phyloP scores from a whole-genome alignment of 2,888 invertebrate genomes.

The Phoenoteleia sp. region DNA sequence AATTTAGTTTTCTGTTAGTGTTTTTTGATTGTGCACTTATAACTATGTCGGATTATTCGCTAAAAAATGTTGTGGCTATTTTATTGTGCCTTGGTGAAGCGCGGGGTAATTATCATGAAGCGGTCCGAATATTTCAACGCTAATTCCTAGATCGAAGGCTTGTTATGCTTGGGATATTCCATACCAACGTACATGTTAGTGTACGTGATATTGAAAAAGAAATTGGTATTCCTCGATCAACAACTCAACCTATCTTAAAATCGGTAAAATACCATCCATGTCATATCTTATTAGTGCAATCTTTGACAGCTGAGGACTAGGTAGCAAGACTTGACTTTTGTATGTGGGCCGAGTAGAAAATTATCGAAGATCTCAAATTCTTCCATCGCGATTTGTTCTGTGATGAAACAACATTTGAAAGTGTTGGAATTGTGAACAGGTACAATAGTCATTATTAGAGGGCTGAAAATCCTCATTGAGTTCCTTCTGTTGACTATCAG shows the following conservation, averaged over 20 bases:
- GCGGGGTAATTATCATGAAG: no score
- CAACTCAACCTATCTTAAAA: conserved; percentile 17
- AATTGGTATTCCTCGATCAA: conserved; percentile 39
- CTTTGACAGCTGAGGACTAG: conserved; percentile 18
- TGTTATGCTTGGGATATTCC: no score
- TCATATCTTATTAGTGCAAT: conserved; percentile 39
- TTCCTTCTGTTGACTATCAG: no score
- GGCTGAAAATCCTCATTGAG: no score
- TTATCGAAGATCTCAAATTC: conserved; percentile 52
- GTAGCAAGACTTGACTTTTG: conserved; percentile 31
- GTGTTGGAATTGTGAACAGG: conserved; percentile 74
- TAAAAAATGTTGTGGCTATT: no score
- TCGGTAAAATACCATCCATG: conserved; percentile 41
- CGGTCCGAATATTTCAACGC: no score
- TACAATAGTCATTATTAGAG: conserved; percentile 73
- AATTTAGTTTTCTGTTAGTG: no score
- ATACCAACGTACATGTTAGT: background rate
- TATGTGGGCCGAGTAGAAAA: conserved; percentile 41
- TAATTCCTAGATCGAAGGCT: no score
- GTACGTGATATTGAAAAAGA: conserved; percentile 40
- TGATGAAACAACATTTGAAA: conserved; percentile 77
- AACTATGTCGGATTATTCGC: no score
- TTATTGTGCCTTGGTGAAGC: no score
- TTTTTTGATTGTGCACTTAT: no score
- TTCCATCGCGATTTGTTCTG: conserved; percentile 73